Conservation (phyloP, 1,140 invertebrate genomes). For the Laodelphax striatellus region DNA sequence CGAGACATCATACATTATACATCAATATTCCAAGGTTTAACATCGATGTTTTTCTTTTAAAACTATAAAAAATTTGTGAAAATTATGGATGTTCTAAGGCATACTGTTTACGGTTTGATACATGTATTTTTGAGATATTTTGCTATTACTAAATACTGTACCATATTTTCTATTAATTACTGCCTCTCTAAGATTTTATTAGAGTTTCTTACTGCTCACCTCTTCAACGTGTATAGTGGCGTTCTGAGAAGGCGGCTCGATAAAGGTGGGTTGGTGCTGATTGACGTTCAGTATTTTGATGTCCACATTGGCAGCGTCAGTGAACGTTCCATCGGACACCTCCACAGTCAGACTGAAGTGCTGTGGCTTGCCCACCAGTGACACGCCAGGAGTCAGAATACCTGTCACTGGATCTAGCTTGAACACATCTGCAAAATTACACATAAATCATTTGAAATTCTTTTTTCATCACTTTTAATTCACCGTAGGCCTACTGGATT, state of each 20-base stretch:
- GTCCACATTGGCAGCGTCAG: conserved; percentile 57
- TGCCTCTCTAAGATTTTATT: too few species aligned
- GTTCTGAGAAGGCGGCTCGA: conserved; percentile 56
- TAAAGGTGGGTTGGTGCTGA: conserved; percentile 70
- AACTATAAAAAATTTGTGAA: too few species aligned
- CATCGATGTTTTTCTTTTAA: too few species aligned
- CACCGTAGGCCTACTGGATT: too few species aligned
- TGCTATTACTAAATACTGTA: too few species aligned
- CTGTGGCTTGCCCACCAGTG: conserved; percentile 46
- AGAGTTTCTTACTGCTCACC: conserved; percentile 30
- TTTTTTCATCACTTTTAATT: too few species aligned
- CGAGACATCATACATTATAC: too few species aligned
- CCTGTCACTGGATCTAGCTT: conserved; percentile 57
- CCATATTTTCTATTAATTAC: too few species aligned
- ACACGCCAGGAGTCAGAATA: conserved; percentile 61
- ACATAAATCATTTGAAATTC: neutral
- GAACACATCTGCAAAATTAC: conserved; percentile 46
- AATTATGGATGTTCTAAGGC: too few species aligned
- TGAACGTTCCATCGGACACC: conserved; percentile 56
- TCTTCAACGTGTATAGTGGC: conserved; percentile 67
- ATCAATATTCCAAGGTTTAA: too few species aligned
- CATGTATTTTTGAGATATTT: too few species aligned
- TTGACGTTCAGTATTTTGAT: conserved; percentile 73
- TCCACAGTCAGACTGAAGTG: conserved; percentile 58
- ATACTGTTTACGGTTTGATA: too few species aligned